Conservation (phyloP, 2,113 vertebrate species). For the Rhinopomastus cyanomelas region DNA sequence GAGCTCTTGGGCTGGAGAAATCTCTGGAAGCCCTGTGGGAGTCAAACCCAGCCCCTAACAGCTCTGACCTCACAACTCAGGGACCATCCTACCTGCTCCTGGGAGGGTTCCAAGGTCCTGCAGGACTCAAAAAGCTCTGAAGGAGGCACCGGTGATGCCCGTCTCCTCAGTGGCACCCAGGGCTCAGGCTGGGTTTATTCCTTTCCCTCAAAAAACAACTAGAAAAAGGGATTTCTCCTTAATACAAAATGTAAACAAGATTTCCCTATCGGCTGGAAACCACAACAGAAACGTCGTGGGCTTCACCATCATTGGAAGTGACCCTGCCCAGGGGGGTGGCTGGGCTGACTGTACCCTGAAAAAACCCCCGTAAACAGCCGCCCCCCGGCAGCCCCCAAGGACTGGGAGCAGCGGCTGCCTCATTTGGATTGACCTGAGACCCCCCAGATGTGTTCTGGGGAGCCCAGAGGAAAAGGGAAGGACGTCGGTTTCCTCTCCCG, state of each 20-base stretch:
- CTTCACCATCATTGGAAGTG: constrained; percentile 40
- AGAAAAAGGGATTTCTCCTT: background rate
- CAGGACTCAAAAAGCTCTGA: background rate
- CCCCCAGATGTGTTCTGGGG: background rate
- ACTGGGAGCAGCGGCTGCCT: background rate
- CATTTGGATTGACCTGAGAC: constrained; percentile 19
- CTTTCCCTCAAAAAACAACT: background rate
- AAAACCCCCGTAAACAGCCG: background rate
- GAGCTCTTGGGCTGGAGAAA: background rate
- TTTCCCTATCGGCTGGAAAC: constrained; percentile 28
- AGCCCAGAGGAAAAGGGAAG: background rate
- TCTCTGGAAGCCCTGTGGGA: rapidly evolving
- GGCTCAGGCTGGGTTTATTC: background rate
- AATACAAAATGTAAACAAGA: constrained; percentile 61
- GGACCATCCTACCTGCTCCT: background rate
- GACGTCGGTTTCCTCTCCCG: background rate
- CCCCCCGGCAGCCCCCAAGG: background rate
- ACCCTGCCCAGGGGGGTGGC: constrained; percentile 50
- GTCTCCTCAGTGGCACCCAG: background rate
- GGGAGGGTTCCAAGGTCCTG: background rate
- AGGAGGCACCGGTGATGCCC: background rate
- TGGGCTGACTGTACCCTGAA: constrained; percentile 58
- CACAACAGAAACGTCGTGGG: background rate
- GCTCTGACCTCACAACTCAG: rapidly evolving
- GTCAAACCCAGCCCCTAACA: background rate